These are phyloP conservation scores for Esox lucius DNA, from an alignment of 2,797 vertebrate genomes.

Conservation along the genomic window DNA sequence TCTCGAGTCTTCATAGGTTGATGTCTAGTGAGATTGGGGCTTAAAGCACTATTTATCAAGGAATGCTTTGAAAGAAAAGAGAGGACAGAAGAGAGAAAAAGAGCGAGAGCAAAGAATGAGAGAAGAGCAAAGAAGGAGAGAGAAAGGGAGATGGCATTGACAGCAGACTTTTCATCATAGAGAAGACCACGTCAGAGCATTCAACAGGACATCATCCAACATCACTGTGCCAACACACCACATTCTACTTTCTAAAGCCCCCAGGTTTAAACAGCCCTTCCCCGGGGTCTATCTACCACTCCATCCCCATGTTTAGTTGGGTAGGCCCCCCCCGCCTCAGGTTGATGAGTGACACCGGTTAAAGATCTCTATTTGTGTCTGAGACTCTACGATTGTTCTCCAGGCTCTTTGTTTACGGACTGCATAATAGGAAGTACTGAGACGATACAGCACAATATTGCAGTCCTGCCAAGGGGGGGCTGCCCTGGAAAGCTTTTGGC, in stretches of 20 bases:
- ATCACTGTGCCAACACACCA: neutral
- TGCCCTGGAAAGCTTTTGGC: conserved; percentile 39
- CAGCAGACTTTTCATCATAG: neutral
- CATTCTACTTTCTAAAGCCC: neutral
- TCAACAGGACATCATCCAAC: neutral
- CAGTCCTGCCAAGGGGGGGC: neutral
- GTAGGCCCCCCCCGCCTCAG: neutral
- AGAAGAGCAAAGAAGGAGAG: neutral
- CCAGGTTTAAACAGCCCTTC: neutral
- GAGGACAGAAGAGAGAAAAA: neutral
- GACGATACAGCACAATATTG: neutral
- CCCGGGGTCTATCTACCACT: neutral
- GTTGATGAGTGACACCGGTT: neutral
- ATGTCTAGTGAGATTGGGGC: neutral
- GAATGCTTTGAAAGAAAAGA: neutral
- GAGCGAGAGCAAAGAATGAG: neutral
- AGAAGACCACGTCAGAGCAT: neutral
- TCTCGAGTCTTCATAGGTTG: neutral
- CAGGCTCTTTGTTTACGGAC: neutral
- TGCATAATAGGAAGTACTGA: neutral
- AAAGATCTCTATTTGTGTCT: neutral
- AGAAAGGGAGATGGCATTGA: neutral
- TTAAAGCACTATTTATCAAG: neutral
- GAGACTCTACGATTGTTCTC: neutral
- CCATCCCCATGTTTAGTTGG: neutral